Conservation (phyloP, 2,797 vertebrate genomes). For the Enteromius trimaculatus region DNA sequence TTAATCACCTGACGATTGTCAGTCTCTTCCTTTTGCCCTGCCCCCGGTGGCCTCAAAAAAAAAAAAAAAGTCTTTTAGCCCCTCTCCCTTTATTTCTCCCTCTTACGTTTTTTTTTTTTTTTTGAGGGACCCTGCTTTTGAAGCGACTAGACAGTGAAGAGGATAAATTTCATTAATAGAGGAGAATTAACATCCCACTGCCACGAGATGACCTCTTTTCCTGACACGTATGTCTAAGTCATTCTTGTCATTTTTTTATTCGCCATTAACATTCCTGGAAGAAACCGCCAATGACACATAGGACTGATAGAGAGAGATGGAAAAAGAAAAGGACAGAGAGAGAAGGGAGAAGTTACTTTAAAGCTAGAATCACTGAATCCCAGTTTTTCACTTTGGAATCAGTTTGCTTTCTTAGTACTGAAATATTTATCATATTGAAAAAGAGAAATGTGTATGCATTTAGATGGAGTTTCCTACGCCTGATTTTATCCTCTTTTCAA, state of each 20-base stretch:
- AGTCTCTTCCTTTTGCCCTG: constrained; percentile 90
- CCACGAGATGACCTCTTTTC: constrained; percentile 88
- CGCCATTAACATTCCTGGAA: constrained; percentile 88
- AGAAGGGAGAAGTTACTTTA: constrained; percentile 86
- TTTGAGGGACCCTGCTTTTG: constrained; percentile 68
- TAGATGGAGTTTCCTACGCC: neutral
- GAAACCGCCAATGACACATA: constrained; percentile 68
- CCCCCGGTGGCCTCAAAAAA: constrained; percentile 80
- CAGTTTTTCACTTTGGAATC: constrained; percentile 83
- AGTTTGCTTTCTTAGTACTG: constrained; percentile 93
- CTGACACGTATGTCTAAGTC: constrained; percentile 88
- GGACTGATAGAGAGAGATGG: constrained; percentile 74
- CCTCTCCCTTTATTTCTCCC: constrained; percentile 34
- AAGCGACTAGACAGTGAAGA: constrained; percentile 76
- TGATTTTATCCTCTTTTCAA: neutral
- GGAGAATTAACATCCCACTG: constrained; percentile 89
- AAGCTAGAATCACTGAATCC: constrained; percentile 89
- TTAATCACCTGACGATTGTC: constrained; percentile 99
- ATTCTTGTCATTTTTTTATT: constrained; percentile 86
- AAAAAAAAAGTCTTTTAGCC: constrained; percentile 53
- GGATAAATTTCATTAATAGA: constrained; percentile 94
- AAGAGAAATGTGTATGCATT: constrained; percentile 63
- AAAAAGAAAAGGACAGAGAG: constrained; percentile 61
- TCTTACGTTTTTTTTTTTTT: neutral
- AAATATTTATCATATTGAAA: constrained; percentile 94